A percentile compares a stretch with the other conserved stretches of the same genome.
Evolutionary conservation across 2,888 invertebrate species (phyloP).

Genomic region (Xylota segnis): DNA sequence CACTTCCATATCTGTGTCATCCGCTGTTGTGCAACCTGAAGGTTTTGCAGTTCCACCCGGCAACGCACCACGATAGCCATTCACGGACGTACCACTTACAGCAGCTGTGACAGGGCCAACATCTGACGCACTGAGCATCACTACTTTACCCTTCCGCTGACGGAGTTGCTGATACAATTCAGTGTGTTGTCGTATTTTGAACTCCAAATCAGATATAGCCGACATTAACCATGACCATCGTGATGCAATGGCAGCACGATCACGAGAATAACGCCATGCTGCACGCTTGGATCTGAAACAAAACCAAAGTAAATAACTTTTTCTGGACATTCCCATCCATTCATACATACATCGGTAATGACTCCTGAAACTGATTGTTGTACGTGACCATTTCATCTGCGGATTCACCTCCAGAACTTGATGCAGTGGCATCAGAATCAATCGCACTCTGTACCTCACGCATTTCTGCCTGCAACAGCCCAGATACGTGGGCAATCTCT

Average conservation of each 20-base stretch:
- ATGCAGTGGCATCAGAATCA: constrained; percentile 97
- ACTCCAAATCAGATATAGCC: constrained; percentile 96
- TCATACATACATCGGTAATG: constrained; percentile 91
- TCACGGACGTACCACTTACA: constrained; percentile 82
- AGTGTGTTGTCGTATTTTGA: constrained; percentile 94
- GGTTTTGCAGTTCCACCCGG: constrained; percentile 85
- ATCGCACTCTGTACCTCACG: constrained; percentile 90
- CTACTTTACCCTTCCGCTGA: constrained; percentile 53
- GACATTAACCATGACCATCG: constrained; percentile 97
- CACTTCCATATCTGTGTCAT: constrained; percentile 51
- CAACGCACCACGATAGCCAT: constrained; percentile 88
- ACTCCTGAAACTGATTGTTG: constrained; percentile 91
- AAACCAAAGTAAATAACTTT: background rate
- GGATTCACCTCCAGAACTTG: constrained; percentile 97
- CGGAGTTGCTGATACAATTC: constrained; percentile 89
- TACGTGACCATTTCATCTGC: constrained; percentile 94
- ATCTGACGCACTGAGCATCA: constrained; percentile 47
- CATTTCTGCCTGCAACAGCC: constrained; percentile 90
- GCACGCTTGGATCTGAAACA: constrained; percentile 90
- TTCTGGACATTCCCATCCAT: background rate
- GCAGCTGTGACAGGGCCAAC: constrained; percentile 6
- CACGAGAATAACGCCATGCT: constrained; percentile 92
- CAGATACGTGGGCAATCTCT: constrained; percentile 90
- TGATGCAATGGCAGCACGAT: constrained; percentile 92
- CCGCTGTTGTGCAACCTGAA: constrained; percentile 50